Conservation (phyloP, 2,113 vertebrate genomes). For the Cervus canadensis region DNA sequence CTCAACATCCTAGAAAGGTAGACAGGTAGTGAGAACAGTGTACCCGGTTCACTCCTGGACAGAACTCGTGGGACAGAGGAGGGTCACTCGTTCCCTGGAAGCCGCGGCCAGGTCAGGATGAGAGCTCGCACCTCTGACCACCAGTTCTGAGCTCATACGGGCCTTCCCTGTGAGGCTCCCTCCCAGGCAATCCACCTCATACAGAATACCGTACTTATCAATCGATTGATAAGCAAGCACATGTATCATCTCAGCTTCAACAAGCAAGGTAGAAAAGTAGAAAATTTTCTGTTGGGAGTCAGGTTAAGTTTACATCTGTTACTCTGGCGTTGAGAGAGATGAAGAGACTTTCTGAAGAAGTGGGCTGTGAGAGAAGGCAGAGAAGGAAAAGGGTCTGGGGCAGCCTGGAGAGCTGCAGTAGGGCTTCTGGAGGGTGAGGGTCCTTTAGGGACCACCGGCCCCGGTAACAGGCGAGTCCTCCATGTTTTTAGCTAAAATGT, state of each 20-base stretch:
- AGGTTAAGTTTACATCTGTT: background rate
- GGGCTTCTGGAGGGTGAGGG: background rate
- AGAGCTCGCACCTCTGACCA: background rate
- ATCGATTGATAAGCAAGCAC: background rate
- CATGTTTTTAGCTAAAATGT: background rate
- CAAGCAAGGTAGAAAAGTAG: background rate
- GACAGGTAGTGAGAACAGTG: background rate
- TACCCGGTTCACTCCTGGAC: background rate
- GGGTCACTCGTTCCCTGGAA: background rate
- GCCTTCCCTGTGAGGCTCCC: background rate
- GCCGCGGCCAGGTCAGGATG: background rate
- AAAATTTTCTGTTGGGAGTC: background rate
- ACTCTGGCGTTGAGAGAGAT: background rate
- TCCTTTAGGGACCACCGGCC: background rate
- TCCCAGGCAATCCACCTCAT: background rate
- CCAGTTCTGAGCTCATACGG: background rate
- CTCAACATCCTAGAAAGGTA: background rate
- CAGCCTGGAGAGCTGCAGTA: background rate
- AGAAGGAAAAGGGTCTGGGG: background rate
- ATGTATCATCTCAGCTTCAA: background rate
- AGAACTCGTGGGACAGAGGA: background rate
- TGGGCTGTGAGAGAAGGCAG: background rate
- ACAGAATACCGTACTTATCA: background rate
- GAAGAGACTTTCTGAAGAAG: background rate
- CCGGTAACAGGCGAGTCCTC: background rate